These are phyloP conservation scores for Pseudomyrmex pallidus DNA, from an alignment of 1,140 invertebrate species.

Conservation along the genomic window DNA sequence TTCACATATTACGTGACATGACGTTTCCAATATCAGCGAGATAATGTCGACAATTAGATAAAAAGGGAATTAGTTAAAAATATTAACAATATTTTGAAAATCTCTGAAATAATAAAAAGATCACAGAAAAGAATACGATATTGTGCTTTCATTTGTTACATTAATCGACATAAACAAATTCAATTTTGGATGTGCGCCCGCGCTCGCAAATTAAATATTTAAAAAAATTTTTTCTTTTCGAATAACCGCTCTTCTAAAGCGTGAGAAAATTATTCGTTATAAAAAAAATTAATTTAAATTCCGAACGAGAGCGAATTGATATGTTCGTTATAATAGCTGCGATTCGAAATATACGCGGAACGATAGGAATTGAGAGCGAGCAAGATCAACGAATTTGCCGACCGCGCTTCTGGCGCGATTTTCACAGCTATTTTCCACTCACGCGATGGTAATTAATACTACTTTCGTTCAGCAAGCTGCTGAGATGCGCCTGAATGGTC, in stretches of 20 bases:
- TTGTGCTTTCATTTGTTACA: too few species aligned
- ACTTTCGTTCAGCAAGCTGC: slow-evolving; percentile 43
- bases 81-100: slow-evolving; percentile 25
- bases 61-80: slow-evolving; percentile 12
- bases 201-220: not conserved
- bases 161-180: not conserved
- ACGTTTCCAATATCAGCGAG: slow-evolving; percentile 31
- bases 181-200: not conserved
- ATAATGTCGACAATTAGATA: slow-evolving; percentile 20
- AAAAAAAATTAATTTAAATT: slow-evolving; percentile 42
- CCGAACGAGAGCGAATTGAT: not conserved
- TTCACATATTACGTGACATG: slow-evolving; percentile 31
- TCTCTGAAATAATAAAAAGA: not conserved
- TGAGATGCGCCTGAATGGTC: slow-evolving; percentile 51
- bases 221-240: not conserved
- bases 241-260: not conserved
- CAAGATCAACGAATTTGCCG: slow-evolving; percentile 17
- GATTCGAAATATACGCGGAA: slow-evolving; percentile 13
- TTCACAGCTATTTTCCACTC: slow-evolving; percentile 41
- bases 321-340: not conserved
- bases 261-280: not conserved
- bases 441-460: slow-evolving; percentile 40
- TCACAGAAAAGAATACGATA: not conserved
- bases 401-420: slow-evolving; percentile 18
- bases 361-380: not conserved